Evolutionary conservation across 2,113 vertebrate species (phyloP).

Genomic region (Cyprinus carpio): DNA sequence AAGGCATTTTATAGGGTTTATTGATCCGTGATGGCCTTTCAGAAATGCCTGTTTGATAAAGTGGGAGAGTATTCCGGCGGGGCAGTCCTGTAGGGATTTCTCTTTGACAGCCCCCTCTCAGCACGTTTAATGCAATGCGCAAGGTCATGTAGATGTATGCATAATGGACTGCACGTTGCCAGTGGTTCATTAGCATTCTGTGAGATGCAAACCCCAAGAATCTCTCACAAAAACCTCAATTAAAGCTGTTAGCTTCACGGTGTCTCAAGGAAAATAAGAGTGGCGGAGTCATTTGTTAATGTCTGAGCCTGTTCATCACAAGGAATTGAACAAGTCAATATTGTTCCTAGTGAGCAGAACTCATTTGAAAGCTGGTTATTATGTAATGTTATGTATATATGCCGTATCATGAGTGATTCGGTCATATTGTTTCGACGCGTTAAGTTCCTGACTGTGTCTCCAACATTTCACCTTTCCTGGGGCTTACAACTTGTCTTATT

Average conservation of each 20-base stretch:
- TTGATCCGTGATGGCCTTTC: slow-evolving; percentile 29
- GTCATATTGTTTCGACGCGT: background rate
- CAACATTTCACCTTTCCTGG: background rate
- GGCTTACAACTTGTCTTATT: no score
- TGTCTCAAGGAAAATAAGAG: slow-evolving; percentile 7
- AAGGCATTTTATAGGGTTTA: background rate
- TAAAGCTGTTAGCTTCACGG: background rate
- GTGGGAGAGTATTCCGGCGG: background rate
- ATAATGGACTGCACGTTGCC: slow-evolving; percentile 23
- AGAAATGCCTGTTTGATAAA: background rate
- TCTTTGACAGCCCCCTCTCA: slow-evolving; percentile 3
- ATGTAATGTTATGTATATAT: background rate
- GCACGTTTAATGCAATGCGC: slow-evolving; percentile 3
- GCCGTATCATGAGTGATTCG: background rate
- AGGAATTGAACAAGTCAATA: background rate
- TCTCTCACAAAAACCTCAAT: slow-evolving; percentile 28
- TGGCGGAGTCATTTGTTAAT: slow-evolving; percentile 14
- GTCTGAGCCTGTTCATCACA: background rate
- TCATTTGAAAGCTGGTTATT: background rate
- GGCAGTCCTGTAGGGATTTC: slow-evolving; percentile 7
- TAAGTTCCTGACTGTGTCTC: background rate
- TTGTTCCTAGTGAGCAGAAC: background rate
- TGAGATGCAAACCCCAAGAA: background rate
- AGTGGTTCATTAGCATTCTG: background rate
- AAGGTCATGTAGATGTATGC: slow-evolving; percentile 30